Evolutionary conservation across 2,797 vertebrate genomes (phyloP).

Genomic region (Malurus leucopterus): DNA sequence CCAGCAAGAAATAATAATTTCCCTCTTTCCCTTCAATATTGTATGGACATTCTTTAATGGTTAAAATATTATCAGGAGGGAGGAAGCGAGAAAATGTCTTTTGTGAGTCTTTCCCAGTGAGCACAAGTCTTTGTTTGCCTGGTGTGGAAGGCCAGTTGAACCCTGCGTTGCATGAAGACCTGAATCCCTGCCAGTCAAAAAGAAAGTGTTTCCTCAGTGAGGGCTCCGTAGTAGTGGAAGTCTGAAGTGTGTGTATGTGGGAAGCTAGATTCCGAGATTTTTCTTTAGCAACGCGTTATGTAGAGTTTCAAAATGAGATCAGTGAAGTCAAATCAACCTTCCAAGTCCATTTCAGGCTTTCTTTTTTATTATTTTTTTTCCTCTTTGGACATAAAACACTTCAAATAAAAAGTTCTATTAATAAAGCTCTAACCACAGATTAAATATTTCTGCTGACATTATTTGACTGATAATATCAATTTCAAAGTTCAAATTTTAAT

Average conservation of each 20-base stretch:
- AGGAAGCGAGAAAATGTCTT: neutral
- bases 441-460: slow-evolving; percentile 77
- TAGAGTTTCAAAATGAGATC: slow-evolving; percentile 10
- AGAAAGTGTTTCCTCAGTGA: neutral
- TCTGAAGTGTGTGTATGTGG: neutral
- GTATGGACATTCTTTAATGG: neutral
- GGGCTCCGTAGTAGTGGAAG: neutral
- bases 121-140: neutral
- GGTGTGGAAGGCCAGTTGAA: neutral
- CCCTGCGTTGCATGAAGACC: neutral
- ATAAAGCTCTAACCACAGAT: slow-evolving; percentile 72
- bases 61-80: neutral
- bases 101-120: neutral
- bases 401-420: slow-evolving; percentile 73
- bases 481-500: slow-evolving; percentile 80
- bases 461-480: slow-evolving; percentile 78
- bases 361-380: slow-evolving; percentile 11
- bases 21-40: neutral
- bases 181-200: neutral
- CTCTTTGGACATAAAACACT: slow-evolving; percentile 59
- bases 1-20: neutral
- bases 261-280: neutral
- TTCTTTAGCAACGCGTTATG: neutral
- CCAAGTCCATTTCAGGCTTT: slow-evolving; percentile 22
- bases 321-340: slow-evolving; percentile 26